Evolutionary conservation across 2,888 invertebrate genomes (phyloP).

Genomic region (Fabriciana adippe): DNA sequence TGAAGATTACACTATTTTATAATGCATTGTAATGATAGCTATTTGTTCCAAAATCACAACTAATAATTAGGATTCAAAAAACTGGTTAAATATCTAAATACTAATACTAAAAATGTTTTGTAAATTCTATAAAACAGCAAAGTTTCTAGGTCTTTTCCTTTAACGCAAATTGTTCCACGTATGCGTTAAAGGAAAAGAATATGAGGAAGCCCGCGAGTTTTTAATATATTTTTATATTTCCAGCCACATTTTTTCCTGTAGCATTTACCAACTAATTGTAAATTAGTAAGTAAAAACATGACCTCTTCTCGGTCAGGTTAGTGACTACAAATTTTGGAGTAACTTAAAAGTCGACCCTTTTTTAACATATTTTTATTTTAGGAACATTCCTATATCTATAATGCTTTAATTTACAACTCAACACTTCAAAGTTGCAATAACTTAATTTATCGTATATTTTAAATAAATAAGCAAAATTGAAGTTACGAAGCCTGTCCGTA

Average conservation of each 20-base stretch:
- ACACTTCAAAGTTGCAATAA: conserved; percentile 3
- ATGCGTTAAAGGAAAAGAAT: conserved; percentile 3
- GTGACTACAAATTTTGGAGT: background rate
- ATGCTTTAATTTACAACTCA: conserved; percentile 2
- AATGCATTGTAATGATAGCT: too few relatives aligned
- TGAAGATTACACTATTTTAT: too few relatives aligned
- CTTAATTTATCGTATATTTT: conserved; percentile 15
- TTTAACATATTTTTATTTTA: too few relatives aligned
- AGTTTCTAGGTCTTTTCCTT: too few relatives aligned
- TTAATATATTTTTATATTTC: background rate
- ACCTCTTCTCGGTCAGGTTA: too few relatives aligned
- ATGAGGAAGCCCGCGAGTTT: background rate
- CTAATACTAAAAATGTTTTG: too few relatives aligned
- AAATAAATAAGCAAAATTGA: conserved; percentile 8
- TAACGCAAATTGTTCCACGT: too few relatives aligned
- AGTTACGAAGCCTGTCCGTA: background rate
- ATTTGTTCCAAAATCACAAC: too few relatives aligned
- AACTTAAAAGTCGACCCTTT: background rate
- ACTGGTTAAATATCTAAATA: too few relatives aligned
- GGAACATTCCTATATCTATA: background rate
- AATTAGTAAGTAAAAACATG: background rate
- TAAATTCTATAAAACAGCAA: too few relatives aligned
- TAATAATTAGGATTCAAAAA: too few relatives aligned
- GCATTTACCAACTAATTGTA: conserved; percentile 1
- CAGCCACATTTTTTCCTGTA: background rate